Conservation (phyloP, 53 echinoderm and acorn worm species). For the Holothuria leucospilota region DNA sequence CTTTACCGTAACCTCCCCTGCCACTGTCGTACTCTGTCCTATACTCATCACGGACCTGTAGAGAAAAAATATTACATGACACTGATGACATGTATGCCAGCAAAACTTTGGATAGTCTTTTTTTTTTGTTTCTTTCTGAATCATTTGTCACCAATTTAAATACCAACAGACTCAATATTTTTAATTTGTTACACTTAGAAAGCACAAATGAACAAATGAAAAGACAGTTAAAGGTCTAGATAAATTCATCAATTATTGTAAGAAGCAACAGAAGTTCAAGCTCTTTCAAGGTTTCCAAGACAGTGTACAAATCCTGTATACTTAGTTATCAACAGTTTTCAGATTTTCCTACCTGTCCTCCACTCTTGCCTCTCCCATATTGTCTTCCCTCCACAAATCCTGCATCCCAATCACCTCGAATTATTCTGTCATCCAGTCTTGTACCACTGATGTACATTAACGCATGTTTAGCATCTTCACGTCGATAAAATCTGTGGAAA, state of each 20-base stretch:
- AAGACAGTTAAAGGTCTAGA: too few species aligned
- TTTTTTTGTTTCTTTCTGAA: too few species aligned
- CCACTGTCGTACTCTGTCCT: conserved; percentile 93
- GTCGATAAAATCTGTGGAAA: conserved; percentile 73
- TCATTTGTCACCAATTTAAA: too few species aligned
- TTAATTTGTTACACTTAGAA: too few species aligned
- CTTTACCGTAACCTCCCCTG: conserved; percentile 91
- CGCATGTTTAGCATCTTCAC: conserved; percentile 77
- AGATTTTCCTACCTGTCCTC: conserved; percentile 81
- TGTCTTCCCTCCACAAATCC: conserved; percentile 96
- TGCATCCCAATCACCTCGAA: conserved; percentile 96
- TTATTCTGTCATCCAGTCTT: conserved; percentile 89
- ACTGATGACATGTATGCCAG: background rate
- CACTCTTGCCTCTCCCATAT: conserved; percentile 92
- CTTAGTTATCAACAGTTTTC: too few species aligned
- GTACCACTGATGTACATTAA: conserved; percentile 89
- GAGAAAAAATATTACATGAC: background rate
- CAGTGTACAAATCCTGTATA: too few species aligned
- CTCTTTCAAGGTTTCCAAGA: too few species aligned
- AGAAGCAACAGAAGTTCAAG: too few species aligned
- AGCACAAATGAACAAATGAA: too few species aligned
- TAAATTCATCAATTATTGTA: too few species aligned
- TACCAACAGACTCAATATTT: too few species aligned
- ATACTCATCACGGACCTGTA: conserved; percentile 95
- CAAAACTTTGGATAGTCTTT: too few species aligned